Evolutionary conservation across 2,888 invertebrate species (phyloP).

Genomic region (Listrodromus nycthemerus): DNA sequence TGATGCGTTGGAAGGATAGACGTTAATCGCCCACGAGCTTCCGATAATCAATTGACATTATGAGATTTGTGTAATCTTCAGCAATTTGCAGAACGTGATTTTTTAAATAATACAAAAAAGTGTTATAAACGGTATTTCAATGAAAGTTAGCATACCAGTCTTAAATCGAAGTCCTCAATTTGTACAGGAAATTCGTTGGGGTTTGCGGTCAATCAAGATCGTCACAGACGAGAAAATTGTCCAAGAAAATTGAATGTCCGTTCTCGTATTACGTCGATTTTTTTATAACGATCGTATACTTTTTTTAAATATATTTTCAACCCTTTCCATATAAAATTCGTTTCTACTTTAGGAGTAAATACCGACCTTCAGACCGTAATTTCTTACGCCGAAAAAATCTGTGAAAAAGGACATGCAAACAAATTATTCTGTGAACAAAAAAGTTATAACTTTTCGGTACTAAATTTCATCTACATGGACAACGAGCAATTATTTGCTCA

Average conservation of each 20-base stretch:
- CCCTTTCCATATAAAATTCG: no score
- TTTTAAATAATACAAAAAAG: background rate
- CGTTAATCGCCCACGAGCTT: slow-evolving; percentile 41
- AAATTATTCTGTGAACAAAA: background rate
- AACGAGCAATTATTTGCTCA: background rate
- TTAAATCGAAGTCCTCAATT: background rate
- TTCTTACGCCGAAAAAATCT: background rate
- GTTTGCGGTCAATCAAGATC: no score
- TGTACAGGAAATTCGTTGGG: no score
- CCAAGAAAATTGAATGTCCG: no score
- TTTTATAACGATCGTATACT: no score
- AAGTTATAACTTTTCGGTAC: background rate
- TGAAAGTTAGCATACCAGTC: background rate
- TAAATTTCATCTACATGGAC: background rate
- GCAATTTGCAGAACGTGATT: background rate
- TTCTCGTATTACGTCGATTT: no score
- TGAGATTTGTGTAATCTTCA: slow-evolving; percentile 22
- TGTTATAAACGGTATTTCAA: background rate
- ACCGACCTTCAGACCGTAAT: no score
- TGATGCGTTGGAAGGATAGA: slow-evolving; percentile 3
- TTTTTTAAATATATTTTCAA: no score
- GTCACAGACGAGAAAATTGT: no score
- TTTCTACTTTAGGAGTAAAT: no score
- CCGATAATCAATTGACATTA: slow-evolving; percentile 13
- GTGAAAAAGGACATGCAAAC: background rate